A percentile compares a stretch with the other conserved stretches of the same genome.
Evolutionary conservation across 2,113 vertebrate species (phyloP).

Genomic region (Alosa alosa): DNA sequence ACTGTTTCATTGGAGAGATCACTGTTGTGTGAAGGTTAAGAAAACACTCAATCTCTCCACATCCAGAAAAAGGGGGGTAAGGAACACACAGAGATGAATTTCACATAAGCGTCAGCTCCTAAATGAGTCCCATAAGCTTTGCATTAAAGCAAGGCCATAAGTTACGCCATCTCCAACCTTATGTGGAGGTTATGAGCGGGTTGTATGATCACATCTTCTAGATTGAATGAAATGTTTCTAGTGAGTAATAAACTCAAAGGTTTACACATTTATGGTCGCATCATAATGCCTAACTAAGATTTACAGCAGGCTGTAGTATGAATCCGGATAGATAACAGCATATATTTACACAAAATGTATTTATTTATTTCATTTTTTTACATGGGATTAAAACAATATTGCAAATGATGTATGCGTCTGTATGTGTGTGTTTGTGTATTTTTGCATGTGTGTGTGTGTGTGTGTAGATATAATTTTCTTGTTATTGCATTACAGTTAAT

Average conservation of each 20-base stretch:
- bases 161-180: slow-evolving; percentile 19
- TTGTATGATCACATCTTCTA: background rate
- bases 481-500: background rate
- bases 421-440: background rate
- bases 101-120: background rate
- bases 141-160: background rate
- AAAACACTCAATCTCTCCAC: slow-evolving; percentile 17
- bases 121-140: background rate
- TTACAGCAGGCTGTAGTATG: background rate
- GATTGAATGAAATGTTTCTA: background rate
- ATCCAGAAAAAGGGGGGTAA: background rate
- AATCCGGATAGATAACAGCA: background rate
- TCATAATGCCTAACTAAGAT: background rate
- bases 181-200: slow-evolving; percentile 16
- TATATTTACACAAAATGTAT: background rate
- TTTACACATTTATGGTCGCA: slow-evolving; percentile 1
- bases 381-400: too few species aligned
- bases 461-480: background rate
- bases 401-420: background rate
- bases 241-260: slow-evolving; percentile 1
- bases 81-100: background rate
- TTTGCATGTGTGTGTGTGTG: background rate
- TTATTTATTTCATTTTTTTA: too few species aligned
- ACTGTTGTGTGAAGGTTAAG: slow-evolving; percentile 44
- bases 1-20: slow-evolving; percentile 17